phyloP scores from a whole-genome alignment of 2,113 vertebrate species.

The Ameiurus melas region DNA sequence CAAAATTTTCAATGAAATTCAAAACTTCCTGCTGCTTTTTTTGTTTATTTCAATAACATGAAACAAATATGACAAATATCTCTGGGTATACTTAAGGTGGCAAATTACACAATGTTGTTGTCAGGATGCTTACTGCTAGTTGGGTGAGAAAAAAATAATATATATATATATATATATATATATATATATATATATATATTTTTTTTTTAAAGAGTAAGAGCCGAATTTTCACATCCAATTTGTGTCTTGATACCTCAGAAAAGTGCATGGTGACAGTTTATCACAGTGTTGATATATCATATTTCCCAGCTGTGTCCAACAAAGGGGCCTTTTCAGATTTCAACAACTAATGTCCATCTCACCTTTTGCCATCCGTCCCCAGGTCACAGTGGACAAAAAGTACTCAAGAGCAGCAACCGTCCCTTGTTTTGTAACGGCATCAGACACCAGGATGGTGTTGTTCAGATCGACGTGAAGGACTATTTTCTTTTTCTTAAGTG shows the following conservation, averaged over 20 bases:
- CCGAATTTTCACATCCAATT: not conserved
- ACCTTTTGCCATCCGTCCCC: slow-evolving; percentile 71
- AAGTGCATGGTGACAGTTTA: not conserved
- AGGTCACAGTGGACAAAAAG: slow-evolving; percentile 80
- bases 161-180: not conserved
- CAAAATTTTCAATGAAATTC: not conserved
- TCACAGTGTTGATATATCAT: not conserved
- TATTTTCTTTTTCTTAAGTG: slow-evolving; percentile 63
- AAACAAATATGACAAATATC: not conserved
- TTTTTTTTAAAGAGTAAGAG: not conserved
- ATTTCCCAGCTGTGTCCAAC: not conserved
- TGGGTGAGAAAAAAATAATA: not conserved
- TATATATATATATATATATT: not conserved
- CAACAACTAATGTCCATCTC: not conserved
- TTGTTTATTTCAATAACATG: not conserved
- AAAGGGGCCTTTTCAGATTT: not conserved
- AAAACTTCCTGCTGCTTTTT: not conserved
- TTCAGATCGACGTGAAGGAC: slow-evolving; percentile 85
- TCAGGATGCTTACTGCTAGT: not conserved
- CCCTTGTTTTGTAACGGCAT: slow-evolving; percentile 75
- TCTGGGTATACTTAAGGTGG: not conserved
- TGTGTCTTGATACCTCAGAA: not conserved
- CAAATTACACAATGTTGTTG: not conserved
- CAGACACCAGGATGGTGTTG: slow-evolving; percentile 83
- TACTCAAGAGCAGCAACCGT: slow-evolving; percentile 76